phyloP scores from a whole-genome alignment of 2,113 vertebrate species.

The Mystacornis crossleyi region DNA sequence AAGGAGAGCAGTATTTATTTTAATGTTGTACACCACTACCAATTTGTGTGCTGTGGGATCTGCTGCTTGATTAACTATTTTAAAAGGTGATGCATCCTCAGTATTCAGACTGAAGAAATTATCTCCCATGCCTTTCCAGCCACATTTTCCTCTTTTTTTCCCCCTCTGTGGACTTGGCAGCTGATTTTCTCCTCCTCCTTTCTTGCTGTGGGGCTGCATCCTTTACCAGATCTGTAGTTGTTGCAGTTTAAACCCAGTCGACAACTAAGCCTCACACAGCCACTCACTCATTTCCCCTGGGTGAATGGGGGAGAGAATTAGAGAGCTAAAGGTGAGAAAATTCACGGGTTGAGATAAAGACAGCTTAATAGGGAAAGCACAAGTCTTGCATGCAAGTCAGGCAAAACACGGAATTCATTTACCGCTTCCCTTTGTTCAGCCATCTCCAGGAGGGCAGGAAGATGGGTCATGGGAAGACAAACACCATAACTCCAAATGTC shows the following conservation, averaged over 20 bases:
- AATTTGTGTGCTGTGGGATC: neutral
- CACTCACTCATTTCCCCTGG: neutral
- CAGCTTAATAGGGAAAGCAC: neutral
- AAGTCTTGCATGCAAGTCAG: neutral
- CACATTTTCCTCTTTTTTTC: neutral
- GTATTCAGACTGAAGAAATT: neutral
- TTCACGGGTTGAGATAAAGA: neutral
- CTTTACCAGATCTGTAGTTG: neutral
- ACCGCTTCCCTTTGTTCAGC: neutral
- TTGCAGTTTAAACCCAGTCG: neutral
- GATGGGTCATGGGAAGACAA: neutral
- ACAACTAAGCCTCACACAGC: neutral
- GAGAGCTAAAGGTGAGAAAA: neutral
- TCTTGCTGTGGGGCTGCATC: neutral
- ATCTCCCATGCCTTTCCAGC: neutral
- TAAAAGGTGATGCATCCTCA: neutral
- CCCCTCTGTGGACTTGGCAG: neutral
- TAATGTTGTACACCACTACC: neutral
- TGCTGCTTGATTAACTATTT: neutral
- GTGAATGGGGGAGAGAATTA: neutral
- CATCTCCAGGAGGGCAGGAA: neutral
- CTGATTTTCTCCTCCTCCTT: neutral
- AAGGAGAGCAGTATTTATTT: neutral
- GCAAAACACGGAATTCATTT: neutral
- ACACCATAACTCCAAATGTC: rapidly evolving